A percentile compares a stretch with the other conserved stretches of the same genome.
Conservation (phyloP, 2,113 vertebrate genomes). For the Chionomys nivalis region DNA sequence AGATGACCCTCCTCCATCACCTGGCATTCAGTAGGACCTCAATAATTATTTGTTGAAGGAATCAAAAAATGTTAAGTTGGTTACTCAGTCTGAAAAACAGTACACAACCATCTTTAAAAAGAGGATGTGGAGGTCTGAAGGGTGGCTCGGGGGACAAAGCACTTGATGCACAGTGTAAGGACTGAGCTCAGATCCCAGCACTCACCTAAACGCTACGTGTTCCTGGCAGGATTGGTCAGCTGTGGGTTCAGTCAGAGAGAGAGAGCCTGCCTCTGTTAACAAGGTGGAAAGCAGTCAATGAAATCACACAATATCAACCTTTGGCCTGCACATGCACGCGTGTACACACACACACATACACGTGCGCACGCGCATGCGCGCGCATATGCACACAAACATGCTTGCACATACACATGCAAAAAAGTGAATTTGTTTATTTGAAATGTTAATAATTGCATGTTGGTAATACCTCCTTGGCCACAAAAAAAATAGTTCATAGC, state of each 20-base stretch:
- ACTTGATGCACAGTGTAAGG: too few species aligned
- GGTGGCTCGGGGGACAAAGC: background rate
- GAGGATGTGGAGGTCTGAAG: background rate
- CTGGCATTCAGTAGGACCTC: background rate
- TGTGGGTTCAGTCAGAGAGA: too few species aligned
- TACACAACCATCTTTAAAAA: background rate
- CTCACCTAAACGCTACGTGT: background rate
- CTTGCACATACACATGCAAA: background rate
- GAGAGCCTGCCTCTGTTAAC: background rate
- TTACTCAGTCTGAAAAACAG: background rate
- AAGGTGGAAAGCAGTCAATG: background rate
- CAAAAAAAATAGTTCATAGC: background rate
- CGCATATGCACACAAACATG: too few species aligned
- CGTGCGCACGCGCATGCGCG: too few species aligned
- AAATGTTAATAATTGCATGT: conserved; percentile 11
- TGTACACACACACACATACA: background rate
- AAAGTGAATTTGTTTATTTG: conserved; percentile 2
- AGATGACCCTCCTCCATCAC: too few species aligned
- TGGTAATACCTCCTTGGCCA: background rate
- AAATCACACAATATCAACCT: background rate
- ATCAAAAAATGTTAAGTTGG: background rate
- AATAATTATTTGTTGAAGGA: background rate
- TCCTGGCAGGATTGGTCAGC: background rate
- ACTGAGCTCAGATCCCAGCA: background rate
- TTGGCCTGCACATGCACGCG: too few species aligned